Evolutionary conservation across 2,113 vertebrate species (phyloP), one percentile per base, ranked within the genome.

Genomic region (Prinia subflava): DNA sequence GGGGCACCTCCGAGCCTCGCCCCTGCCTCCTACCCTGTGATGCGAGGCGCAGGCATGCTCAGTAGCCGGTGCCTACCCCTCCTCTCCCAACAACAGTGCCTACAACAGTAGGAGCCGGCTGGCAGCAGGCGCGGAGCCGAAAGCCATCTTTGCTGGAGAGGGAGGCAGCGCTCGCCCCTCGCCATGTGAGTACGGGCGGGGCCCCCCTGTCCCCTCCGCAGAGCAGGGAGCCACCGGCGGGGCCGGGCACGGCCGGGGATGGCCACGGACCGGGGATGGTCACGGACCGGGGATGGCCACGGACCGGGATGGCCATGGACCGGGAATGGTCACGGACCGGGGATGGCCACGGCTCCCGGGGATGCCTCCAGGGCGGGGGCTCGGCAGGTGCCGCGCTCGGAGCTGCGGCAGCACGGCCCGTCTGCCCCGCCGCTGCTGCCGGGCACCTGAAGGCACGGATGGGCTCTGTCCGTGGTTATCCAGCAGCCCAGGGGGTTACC

Each of bases 1-100:
- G 75, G 80, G 89, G 91, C 27, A 25, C 85, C 90, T 30, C 47
- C 3, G 47, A 23, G 82, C 89, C 85, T 16, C 1, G 69, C 67
- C 87, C 16, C 74, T 15, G 1, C 67, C 78, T 52, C 80, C 89
- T 39, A 14, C 65, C 19, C 79, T 5, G 93, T 94, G 95, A 90
- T 94, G 81, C 9, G 93, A 65, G 86, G 90, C 73, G 21, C 96
- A 95, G 94, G 82, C 97, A 97, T 97, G 97, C 97, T 97, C 97
- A 97, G 96, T 97, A 91, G 93, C 94, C 75, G 52, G 55, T 69
- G 74, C 86, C 94, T 87, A 89, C 90, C 95, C 92, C 95, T 95
- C 96, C 95, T 94, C 39, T 56, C 81, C 56, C 96, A 25, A 75
- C 85, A 83, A 27, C 96, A 19, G 93, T 65, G 94, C 94, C 95